Evolutionary conservation across 1,140 invertebrate species (phyloP), one percentile per base, ranked within the genome.

Genomic region (Papilio dardanus): DNA sequence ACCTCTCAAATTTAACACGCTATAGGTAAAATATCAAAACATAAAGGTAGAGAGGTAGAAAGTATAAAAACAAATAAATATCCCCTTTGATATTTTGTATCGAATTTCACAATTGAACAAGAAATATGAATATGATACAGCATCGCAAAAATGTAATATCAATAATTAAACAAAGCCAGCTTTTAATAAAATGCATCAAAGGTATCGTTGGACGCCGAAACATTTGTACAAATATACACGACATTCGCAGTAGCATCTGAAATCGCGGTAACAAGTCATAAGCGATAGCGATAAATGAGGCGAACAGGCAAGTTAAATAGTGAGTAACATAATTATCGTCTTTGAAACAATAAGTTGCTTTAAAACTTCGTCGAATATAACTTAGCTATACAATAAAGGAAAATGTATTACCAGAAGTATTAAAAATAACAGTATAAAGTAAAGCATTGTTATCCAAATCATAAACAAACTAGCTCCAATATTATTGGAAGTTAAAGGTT

Each of bases 161-260:
- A 37, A 69, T 37, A 37, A 69, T 69, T 40, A 35, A 69, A 37
- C 67, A 69, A 24, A 42, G 33, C 67, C 67, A 33, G 67, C 35
- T 35, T 68, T 68, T 21, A 21, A 16, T 24, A 28, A 69, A 37
- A 69, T 42, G 21, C n/a, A 40, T 69, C 33, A 69, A 69, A 69
- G 67, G 67, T 37, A 24, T 14, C n/a, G 33, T 8, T 33, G 19
- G 14, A n/a, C 10, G 19, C 10, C 8, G 33, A n/a, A 66, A 66
- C 19, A 35, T 6, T 68, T 5, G 37, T 10, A 21, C 31, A 68
- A 68, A 37, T 37, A 68, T 69, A 62, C 21, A 24, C 12, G 19
- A 42, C 67, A 35, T 69, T 69, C 35, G 67, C 67, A 40, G 21
- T 24, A 21, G 19, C 19, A 8, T 5, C n/a, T n/a, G 19, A 33